Conservation (phyloP, 2,113 vertebrate species). For the Protobothrops flavoviridis region DNA sequence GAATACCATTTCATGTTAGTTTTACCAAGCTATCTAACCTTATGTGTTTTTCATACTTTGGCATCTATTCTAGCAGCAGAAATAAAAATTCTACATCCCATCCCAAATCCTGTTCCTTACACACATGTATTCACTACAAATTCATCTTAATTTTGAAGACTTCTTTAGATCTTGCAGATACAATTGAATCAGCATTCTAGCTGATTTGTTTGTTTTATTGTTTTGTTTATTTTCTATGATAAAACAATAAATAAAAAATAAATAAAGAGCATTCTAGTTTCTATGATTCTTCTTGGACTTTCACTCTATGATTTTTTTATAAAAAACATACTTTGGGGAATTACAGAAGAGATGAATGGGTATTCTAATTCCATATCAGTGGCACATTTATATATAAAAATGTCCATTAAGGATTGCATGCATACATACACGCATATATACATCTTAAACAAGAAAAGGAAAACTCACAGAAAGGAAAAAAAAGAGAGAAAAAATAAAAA, state of each 20-base stretch:
- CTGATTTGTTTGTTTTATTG: too few species aligned
- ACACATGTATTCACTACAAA: background rate
- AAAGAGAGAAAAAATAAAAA: too few species aligned
- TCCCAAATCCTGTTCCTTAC: background rate
- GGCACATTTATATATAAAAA: background rate
- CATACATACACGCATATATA: too few species aligned
- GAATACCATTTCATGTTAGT: background rate
- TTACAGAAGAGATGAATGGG: background rate
- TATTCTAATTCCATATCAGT: background rate
- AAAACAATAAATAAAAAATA: too few species aligned
- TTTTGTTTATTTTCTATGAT: too few species aligned
- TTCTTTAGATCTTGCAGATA: background rate
- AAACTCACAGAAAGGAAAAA: too few species aligned
- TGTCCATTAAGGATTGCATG: background rate
- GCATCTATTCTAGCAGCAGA: background rate
- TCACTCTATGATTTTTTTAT: background rate
- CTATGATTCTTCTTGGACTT: background rate
- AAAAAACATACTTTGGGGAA: background rate
- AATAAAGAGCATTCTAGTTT: background rate
- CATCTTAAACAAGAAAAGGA: too few species aligned
- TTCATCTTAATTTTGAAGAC: background rate
- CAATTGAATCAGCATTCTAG: background rate
- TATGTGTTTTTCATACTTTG: background rate
- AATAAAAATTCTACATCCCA: background rate
- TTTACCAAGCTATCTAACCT: background rate